Evolutionary conservation across 37 sponge, comb jelly and placozoan species (phyloP), one percentile per base, ranked within the genome.

Genomic region (Beroe ovata): DNA sequence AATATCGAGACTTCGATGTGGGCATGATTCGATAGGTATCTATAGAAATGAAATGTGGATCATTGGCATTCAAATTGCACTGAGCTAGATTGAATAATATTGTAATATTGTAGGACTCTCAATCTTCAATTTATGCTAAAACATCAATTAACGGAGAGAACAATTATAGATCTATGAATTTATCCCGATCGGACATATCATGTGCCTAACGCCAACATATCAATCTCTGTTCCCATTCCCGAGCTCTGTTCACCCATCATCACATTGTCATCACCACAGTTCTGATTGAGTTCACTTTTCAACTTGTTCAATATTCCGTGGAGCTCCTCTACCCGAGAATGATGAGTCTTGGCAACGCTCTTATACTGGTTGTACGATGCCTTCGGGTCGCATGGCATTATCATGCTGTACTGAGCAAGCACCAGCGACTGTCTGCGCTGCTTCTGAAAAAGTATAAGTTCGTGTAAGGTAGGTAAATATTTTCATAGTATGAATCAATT

Each of bases 321-420:
- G 36, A 66, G 69, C 30, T 66, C 54, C 21, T 77, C 28, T 1
- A 77, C 84, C 18, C 84, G 3, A 4, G 28, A 20, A n/a, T 77
- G 8, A 35, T 77, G 84, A 4, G 54, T 21, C 47, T 77, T 77
- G 8, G 84, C 84, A n/a, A 77, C 8, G 23, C 54, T 42, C 23
- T 42, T 42, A 23, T 77, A 77, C 84, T 77, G 84, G 84, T 42
- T 77, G 47, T 77, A 77, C 16, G 35, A 36, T n/a, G 38, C 38
- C 22, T 42, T 39, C 8, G 84, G 84, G 28, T 77, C 84, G 41
- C 84, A 77, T 66, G 69, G 69, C 54, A 42, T 77, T 42, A 77
- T 42, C 54, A 42, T 41, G 84, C 84, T 77, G 84, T 77, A 42
- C 54, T 77, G 84, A 77, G 84, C 84, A 0, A 77, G 47, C 26